Evolutionary conservation across 2,888 invertebrate species (phyloP).

Genomic region (Coenonympha glycerion): DNA sequence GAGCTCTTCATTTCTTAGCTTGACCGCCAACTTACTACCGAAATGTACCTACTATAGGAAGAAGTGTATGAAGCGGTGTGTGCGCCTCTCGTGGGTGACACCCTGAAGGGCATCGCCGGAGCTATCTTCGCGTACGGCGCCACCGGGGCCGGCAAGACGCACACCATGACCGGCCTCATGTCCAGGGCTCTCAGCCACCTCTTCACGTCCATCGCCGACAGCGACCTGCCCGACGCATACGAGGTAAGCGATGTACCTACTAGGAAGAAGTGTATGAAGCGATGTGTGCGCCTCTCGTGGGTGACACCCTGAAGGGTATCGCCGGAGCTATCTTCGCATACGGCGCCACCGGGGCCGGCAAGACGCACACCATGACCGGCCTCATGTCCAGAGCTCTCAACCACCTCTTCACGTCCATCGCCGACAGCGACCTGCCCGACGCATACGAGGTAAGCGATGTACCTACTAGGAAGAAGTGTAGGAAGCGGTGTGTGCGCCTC

Average conservation of each 20-base stretch:
- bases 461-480: slow-evolving; percentile 83
- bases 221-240: slow-evolving; percentile 75
- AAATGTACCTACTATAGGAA: slow-evolving; percentile 55
- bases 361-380: slow-evolving; percentile 95
- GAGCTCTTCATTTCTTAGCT: neutral
- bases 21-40: neutral
- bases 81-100: slow-evolving; percentile 88
- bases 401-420: slow-evolving; percentile 85
- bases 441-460: slow-evolving; percentile 72
- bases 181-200: slow-evolving; percentile 89
- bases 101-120: slow-evolving; percentile 92
- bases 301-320: slow-evolving; percentile 88
- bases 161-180: slow-evolving; percentile 96
- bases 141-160: slow-evolving; percentile 93
- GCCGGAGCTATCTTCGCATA: slow-evolving; percentile 98
- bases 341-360: slow-evolving; percentile 93
- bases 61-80: slow-evolving; percentile 92
- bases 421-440: slow-evolving; percentile 75
- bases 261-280: slow-evolving; percentile 87
- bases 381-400: slow-evolving; percentile 91
- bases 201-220: slow-evolving; percentile 81
- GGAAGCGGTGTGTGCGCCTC: slow-evolving; percentile 86
- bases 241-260: slow-evolving; percentile 58
- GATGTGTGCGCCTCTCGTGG: slow-evolving; percentile 89
- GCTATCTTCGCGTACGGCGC: slow-evolving; percentile 98